These are phyloP conservation scores for Dendrocincla tyrannina DNA, from an alignment of 2,797 vertebrate species.

Conservation along the genomic window DNA sequence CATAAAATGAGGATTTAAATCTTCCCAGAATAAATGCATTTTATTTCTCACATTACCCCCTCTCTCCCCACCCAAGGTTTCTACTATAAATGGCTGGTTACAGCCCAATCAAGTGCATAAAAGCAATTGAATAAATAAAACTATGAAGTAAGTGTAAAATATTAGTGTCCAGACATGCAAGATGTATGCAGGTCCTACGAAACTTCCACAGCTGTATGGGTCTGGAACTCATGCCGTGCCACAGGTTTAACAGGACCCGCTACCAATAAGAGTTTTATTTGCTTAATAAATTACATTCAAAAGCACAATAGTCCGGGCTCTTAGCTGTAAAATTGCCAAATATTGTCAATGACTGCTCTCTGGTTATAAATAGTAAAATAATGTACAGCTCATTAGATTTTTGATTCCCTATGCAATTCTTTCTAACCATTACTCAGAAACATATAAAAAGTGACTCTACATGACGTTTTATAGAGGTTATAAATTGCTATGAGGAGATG, in stretches of 20 bases:
- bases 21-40: constrained; percentile 69
- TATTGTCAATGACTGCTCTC: constrained; percentile 80
- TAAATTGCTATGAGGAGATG: constrained; percentile 83
- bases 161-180: constrained; percentile 78
- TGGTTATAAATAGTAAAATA: constrained; percentile 82
- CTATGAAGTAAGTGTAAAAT: constrained; percentile 85
- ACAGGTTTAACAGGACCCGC: constrained; percentile 75
- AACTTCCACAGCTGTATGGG: constrained; percentile 73
- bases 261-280: constrained; percentile 82
- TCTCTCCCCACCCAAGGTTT: constrained; percentile 62
- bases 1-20: constrained; percentile 74
- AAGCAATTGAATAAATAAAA: constrained; percentile 79
- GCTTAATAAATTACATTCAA: constrained; percentile 85
- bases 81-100: constrained; percentile 73
- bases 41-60: constrained; percentile 56
- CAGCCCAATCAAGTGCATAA: constrained; percentile 74
- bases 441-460: constrained; percentile 76
- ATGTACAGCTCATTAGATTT: constrained; percentile 80
- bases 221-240: constrained; percentile 64
- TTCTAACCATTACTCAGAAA: constrained; percentile 81
- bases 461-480: constrained; percentile 81
- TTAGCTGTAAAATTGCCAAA: constrained; percentile 84
- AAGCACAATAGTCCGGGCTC: constrained; percentile 80
- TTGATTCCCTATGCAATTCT: constrained; percentile 81
- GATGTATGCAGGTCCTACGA: constrained; percentile 74